These are phyloP conservation scores for Sturnira hondurensis DNA, from an alignment of 2,113 vertebrate species.

Conservation along the genomic window DNA sequence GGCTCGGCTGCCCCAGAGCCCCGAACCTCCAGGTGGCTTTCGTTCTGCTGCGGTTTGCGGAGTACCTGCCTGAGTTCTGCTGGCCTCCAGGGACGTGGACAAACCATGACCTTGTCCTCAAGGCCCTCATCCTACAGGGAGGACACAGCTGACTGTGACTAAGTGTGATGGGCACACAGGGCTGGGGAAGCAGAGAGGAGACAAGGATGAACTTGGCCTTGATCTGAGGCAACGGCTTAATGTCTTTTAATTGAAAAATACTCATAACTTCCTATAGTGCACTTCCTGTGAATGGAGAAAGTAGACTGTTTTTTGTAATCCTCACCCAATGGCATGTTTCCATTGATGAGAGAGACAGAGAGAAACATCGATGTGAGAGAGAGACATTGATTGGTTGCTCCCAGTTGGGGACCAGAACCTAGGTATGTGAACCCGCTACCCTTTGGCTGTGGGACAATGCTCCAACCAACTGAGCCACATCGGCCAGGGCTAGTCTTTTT, in stretches of 20 bases:
- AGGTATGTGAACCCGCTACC: too few species aligned
- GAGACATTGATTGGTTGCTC: too few species aligned
- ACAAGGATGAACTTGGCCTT: neutral
- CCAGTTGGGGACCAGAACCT: too few species aligned
- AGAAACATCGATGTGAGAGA: too few species aligned
- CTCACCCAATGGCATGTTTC: too few species aligned
- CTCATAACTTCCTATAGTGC: neutral
- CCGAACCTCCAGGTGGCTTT: neutral
- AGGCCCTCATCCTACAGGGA: neutral
- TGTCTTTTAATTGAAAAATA: neutral
- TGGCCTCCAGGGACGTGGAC: neutral
- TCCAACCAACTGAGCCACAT: too few species aligned
- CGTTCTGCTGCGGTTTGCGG: neutral
- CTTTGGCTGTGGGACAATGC: too few species aligned
- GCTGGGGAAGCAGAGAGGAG: neutral
- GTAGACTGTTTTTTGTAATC: too few species aligned
- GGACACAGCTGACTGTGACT: neutral
- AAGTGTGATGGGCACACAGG: neutral
- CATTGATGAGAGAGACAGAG: too few species aligned
- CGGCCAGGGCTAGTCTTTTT: too few species aligned
- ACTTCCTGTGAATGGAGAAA: neutral
- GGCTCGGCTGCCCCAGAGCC: too few species aligned
- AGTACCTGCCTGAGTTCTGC: accelerated
- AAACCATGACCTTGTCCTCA: neutral
- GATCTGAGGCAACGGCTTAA: neutral